Conservation (phyloP, 2,113 vertebrate species). For the Epinephelus moara region DNA sequence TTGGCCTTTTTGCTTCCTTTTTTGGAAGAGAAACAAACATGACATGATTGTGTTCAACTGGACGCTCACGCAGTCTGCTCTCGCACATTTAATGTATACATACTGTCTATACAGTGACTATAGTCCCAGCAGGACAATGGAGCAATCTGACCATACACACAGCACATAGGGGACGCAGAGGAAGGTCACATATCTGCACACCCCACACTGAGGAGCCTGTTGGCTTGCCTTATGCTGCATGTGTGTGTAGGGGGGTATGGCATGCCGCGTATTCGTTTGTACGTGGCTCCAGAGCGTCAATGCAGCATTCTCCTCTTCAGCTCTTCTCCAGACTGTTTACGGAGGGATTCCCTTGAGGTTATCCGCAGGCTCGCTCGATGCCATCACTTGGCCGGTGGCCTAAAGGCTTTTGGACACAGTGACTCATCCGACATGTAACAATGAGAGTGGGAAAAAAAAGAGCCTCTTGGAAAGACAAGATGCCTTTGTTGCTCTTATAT, state of each 20-base stretch:
- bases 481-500: slow-evolving; percentile 65
- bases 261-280: slow-evolving; percentile 70
- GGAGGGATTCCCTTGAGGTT: slow-evolving; percentile 74
- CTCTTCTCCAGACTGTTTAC: slow-evolving; percentile 50
- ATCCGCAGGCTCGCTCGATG: slow-evolving; percentile 33
- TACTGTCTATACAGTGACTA: slow-evolving; percentile 17
- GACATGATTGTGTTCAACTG: not conserved
- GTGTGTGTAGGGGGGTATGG: slow-evolving; percentile 65
- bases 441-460: slow-evolving; percentile 37
- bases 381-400: slow-evolving; percentile 65
- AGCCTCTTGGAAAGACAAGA: slow-evolving; percentile 49
- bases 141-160: slow-evolving; percentile 30
- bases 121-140: slow-evolving; percentile 45
- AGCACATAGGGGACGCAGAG: slow-evolving; percentile 36
- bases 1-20: not conserved
- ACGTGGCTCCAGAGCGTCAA: slow-evolving; percentile 44
- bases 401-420: slow-evolving; percentile 54
- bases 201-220: slow-evolving; percentile 60
- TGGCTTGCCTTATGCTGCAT: slow-evolving; percentile 62
- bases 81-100: not conserved
- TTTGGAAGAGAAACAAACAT: not conserved
- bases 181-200: slow-evolving; percentile 73
- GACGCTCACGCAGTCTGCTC: not conserved
- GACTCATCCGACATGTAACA: slow-evolving; percentile 65
- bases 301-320: slow-evolving; percentile 51